Percentiles rank a stretch among this genome's conserved stretches.
phyloP scores from a whole-genome alignment of 2,888 invertebrate species.

The Reticulitermes lucifugus region DNA sequence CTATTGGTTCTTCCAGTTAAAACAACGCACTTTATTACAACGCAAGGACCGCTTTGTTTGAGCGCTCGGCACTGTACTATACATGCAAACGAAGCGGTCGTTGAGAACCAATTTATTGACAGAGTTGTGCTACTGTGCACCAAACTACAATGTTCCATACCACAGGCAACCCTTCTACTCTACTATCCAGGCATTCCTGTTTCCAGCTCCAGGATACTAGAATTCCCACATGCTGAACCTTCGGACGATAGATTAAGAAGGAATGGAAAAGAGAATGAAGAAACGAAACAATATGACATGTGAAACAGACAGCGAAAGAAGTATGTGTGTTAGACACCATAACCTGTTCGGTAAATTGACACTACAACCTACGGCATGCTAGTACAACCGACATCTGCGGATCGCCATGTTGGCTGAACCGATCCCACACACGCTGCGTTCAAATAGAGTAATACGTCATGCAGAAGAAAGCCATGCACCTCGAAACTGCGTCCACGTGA shows the following conservation, averaged over 20 bases:
- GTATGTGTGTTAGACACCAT: not conserved
- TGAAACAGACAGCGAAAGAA: conserved; percentile 44
- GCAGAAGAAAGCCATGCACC: not conserved
- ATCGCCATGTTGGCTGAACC: no score
- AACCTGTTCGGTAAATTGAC: no score
- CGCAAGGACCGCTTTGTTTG: not conserved
- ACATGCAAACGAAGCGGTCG: not conserved
- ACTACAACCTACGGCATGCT: no score
- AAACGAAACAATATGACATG: conserved; percentile 30
- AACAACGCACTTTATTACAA: not conserved
- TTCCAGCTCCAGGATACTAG: not conserved
- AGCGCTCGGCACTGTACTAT: not conserved
- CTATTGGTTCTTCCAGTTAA: not conserved
- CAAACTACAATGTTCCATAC: not conserved
- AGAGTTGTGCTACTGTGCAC: not conserved
- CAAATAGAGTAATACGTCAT: not conserved
- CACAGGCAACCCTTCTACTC: not conserved
- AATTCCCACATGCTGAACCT: conserved; percentile 16
- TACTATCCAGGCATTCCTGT: conserved; percentile 2
- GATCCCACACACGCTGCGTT: not conserved
- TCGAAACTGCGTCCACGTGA: not conserved
- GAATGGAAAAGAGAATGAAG: not conserved
- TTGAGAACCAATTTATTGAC: not conserved
- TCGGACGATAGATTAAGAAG: not conserved
- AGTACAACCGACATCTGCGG: no score